A percentile compares a stretch with the other conserved stretches of the same genome.
phyloP scores from a whole-genome alignment of 2,888 invertebrate species.

The Tipula helvola region DNA sequence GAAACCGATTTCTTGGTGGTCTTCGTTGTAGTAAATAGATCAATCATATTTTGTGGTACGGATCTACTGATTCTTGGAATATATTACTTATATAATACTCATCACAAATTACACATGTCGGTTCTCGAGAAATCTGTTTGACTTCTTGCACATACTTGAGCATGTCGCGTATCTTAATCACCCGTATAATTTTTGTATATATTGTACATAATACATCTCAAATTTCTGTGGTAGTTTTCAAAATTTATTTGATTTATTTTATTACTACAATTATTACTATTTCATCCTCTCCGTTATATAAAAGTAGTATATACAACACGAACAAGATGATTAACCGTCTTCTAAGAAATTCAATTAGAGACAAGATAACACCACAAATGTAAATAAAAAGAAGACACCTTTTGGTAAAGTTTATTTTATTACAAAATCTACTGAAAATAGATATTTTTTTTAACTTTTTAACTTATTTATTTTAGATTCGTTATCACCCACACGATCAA shows the following conservation, averaged over 20 bases:
- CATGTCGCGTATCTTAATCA: background rate
- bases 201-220: background rate
- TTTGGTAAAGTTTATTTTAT: background rate
- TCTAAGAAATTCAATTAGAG: background rate
- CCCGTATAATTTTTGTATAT: background rate
- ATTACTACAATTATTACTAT: conserved; percentile 4
- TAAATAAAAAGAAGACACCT: background rate
- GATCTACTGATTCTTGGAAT: background rate
- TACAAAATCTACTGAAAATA: conserved; percentile 4
- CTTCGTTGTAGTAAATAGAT: background rate
- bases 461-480: background rate
- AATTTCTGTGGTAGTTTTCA: background rate
- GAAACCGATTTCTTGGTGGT: background rate
- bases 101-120: background rate
- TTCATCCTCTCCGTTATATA: background rate
- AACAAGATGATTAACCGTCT: background rate
- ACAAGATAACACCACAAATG: background rate
- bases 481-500: background rate
- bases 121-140: background rate
- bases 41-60: background rate
- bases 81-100: background rate
- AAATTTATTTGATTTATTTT: background rate
- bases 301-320: background rate
- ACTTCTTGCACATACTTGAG: background rate
- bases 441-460: background rate